Percentiles rank a stretch among this genome's conserved stretches.
Evolutionary conservation across 37 sponge, comb jelly and placozoan species (phyloP).

Genomic region (Ianthella basta): DNA sequence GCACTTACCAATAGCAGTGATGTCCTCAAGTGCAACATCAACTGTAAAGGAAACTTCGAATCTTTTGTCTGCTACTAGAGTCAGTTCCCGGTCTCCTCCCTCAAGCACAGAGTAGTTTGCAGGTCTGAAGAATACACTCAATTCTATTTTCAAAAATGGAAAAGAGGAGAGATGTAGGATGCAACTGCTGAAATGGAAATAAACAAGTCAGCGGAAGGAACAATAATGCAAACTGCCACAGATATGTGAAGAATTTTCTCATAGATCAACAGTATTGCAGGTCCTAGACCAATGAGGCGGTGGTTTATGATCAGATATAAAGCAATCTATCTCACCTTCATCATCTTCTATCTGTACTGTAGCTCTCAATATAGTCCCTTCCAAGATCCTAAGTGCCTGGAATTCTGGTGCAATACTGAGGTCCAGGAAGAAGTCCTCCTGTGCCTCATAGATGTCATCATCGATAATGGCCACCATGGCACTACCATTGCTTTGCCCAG

Average conservation of each 20-base stretch:
- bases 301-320: no score
- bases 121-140: neutral
- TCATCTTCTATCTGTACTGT: conserved; percentile 23
- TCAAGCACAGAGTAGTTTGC: neutral
- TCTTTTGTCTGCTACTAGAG: neutral
- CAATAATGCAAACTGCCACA: no score
- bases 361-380: neutral
- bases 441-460: conserved; percentile 18
- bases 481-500: neutral
- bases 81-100: conserved; percentile 1
- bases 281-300: no score
- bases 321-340: neutral
- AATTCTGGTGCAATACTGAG: neutral
- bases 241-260: no score
- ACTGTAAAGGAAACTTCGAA: neutral
- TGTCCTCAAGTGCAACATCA: neutral
- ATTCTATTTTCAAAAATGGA: neutral
- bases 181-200: no score
- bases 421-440: neutral
- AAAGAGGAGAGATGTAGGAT: no score
- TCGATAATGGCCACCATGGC: neutral
- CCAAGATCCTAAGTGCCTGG: neutral
- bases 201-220: no score
- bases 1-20: conserved; percentile 2
- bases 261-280: no score